Evolutionary conservation across 1,140 invertebrate genomes (phyloP).

Genomic region (Aphelenchoides fujianensis): DNA sequence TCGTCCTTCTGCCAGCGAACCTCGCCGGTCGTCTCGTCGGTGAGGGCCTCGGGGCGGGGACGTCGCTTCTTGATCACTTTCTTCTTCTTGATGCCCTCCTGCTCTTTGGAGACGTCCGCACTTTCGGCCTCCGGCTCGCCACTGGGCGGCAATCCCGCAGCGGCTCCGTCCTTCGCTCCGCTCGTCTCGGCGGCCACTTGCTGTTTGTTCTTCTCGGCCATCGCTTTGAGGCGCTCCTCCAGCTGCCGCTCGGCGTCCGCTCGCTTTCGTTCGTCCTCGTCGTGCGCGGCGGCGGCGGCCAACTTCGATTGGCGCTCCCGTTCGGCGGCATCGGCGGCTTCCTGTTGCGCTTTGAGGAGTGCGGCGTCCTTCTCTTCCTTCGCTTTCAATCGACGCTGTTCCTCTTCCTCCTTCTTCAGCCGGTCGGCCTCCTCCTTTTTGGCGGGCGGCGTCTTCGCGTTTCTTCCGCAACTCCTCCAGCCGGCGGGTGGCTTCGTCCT

Average conservation of each 20-base stretch:
- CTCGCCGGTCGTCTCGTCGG: neutral
- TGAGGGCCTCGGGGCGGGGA: neutral
- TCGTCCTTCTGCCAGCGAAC: slow-evolving; percentile 13
- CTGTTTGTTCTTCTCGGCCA: slow-evolving; percentile 16
- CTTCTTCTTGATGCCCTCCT: slow-evolving; percentile 9
- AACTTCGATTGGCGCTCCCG: slow-evolving; percentile 15
- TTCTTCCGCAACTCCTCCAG: slow-evolving; percentile 14
- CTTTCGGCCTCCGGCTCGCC: neutral
- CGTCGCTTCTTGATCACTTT: slow-evolving; percentile 19
- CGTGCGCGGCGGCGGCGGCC: too few species aligned
- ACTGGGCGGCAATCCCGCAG: neutral
- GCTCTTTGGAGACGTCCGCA: neutral
- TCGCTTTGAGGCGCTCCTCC: neutral
- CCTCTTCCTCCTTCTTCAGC: slow-evolving; percentile 14
- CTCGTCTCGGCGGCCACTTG: slow-evolving; percentile 2
- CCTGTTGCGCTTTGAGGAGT: neutral
- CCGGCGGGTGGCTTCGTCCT: neutral
- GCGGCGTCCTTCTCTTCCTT: slow-evolving; percentile 9
- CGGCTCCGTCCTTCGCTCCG: neutral
- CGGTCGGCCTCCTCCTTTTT: neutral
- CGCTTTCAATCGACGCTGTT: slow-evolving; percentile 2
- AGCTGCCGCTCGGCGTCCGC: neutral
- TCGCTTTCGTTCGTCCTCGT: neutral
- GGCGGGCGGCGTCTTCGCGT: slow-evolving; percentile 9
- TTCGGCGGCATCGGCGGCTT: slow-evolving; percentile 5